Conservation (phyloP, 2,113 vertebrate species). For the Pithys albifrons region DNA sequence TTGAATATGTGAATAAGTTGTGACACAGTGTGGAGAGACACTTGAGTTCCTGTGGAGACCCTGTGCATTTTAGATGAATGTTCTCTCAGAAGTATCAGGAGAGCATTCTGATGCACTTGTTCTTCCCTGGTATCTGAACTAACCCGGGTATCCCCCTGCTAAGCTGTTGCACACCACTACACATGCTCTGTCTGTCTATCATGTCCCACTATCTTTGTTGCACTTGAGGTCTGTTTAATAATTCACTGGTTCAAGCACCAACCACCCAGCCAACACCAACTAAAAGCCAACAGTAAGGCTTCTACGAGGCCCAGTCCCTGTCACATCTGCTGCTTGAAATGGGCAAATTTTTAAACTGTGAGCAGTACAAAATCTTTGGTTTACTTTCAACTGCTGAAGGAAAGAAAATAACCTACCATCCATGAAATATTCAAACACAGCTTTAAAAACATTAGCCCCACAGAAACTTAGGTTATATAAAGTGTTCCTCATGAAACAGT, state of each 20-base stretch:
- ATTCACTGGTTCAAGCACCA: neutral
- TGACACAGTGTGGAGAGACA: neutral
- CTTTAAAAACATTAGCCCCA: constrained; percentile 23
- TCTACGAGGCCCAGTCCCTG: neutral
- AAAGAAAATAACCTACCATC: neutral
- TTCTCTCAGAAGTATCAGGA: neutral
- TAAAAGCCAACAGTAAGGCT: neutral
- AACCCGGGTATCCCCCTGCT: neutral
- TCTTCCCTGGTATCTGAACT: neutral
- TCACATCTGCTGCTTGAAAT: neutral
- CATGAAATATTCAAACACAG: neutral
- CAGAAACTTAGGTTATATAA: constrained; percentile 55
- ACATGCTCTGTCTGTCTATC: neutral
- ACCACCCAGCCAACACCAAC: neutral
- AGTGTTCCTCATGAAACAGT: constrained; percentile 45
- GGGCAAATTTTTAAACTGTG: neutral
- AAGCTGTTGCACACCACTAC: neutral
- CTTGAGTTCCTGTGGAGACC: neutral
- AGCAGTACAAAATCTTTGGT: neutral
- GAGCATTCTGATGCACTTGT: neutral
- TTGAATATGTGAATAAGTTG: neutral
- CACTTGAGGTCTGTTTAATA: neutral
- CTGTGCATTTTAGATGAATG: neutral
- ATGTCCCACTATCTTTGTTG: neutral
- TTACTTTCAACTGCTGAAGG: neutral